Evolutionary conservation across 2,888 invertebrate species (phyloP).

Genomic region (Diabrotica balteata): DNA sequence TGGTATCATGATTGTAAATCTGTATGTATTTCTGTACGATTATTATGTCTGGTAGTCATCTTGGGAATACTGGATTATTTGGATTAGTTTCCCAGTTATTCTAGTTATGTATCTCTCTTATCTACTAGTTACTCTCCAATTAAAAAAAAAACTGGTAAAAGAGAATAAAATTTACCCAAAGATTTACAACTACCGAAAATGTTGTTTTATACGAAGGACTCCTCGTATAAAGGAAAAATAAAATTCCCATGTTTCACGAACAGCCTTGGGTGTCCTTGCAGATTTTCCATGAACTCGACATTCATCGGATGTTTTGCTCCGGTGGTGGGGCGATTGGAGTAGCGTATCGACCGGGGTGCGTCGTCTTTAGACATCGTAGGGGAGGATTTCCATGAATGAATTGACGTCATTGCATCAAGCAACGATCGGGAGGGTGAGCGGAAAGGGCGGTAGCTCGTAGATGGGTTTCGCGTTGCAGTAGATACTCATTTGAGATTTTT

Average conservation of each 20-base stretch:
- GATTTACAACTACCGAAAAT: no score
- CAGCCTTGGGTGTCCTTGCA: slow-evolving; percentile 18
- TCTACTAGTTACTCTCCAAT: no score
- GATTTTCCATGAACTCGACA: slow-evolving; percentile 25
- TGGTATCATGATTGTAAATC: no score
- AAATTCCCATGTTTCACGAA: slow-evolving; percentile 10
- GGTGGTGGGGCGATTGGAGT: slow-evolving; percentile 24
- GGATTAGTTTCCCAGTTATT: no score
- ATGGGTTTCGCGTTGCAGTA: slow-evolving; percentile 11
- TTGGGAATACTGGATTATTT: no score
- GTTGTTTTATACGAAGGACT: neutral
- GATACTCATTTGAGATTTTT: no score
- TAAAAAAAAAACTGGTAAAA: no score
- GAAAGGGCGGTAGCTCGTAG: slow-evolving; percentile 2
- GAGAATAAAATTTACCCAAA: no score
- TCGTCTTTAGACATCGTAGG: slow-evolving; percentile 40
- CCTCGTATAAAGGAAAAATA: slow-evolving; percentile 11
- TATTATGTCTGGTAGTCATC: no score
- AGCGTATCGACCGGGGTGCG: slow-evolving; percentile 38
- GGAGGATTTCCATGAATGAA: slow-evolving; percentile 47
- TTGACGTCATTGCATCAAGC: slow-evolving; percentile 43
- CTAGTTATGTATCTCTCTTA: no score
- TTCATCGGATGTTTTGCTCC: neutral
- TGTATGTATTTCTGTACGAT: no score
- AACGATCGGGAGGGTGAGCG: slow-evolving; percentile 21